Evolutionary conservation across 2,113 vertebrate species (phyloP), one percentile per base, ranked within the genome.

Genomic region (Hemibagrus wyckioides): DNA sequence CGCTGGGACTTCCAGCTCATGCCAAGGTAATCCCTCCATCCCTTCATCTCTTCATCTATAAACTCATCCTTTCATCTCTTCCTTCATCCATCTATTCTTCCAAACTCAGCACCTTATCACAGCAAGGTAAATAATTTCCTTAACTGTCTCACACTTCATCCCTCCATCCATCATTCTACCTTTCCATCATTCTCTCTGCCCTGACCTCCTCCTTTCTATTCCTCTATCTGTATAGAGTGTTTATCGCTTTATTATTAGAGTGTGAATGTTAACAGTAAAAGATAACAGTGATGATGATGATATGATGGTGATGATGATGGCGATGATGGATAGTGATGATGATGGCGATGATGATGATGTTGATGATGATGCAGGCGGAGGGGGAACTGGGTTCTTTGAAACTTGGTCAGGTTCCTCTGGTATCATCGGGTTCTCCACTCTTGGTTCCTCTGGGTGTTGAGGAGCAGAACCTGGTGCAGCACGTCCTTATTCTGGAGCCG

Each of bases 401-500:
- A 93, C 67, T 96, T 85, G 92, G 87, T 91, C 96, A 0, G 90
- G 93, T 94, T 85, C 83, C 96, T 0, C 86, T 97, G 83, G 92
- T 97, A 0, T 87, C 95, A 0, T 94, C 92, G 10, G 86, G 94
- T 54, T 89, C 91, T 84, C 93, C 94, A 3, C 92, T 99, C 57
- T 95, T 96, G 15, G 91, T 94, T 90, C 95, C 84, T 94, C 96
- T 28, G 94, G 93, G 59, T 93, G 93, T 98, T 91, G 97, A 99
- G 84, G 97, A 99, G 86, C 92, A 96, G 50, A 94, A 94, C 52
- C 89, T 98, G 54, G 93, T 98, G 44, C 97, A 97, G 92, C 97
- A 97, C 2, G 91, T 99, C 86, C 93, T 99, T 85, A 95, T 99
- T 88, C 93, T 99, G 85, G 97, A 99, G 57, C 96, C 96, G n/a